A percentile compares a stretch with the other conserved stretches of the same genome.
phyloP scores from a whole-genome alignment of 2,888 invertebrate species.

The Catocala sponsa region DNA sequence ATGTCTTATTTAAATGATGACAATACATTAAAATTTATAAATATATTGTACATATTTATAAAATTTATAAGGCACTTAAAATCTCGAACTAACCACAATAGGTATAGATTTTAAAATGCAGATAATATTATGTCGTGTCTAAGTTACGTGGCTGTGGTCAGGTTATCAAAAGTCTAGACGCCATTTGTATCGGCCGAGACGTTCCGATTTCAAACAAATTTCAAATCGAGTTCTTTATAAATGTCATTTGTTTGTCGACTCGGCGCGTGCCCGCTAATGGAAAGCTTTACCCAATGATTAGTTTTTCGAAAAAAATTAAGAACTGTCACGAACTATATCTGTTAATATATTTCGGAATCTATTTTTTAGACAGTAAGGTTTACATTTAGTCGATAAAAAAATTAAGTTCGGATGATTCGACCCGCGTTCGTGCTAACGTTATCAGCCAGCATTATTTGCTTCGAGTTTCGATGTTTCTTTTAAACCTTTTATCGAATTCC shows the following conservation, averaged over 20 bases:
- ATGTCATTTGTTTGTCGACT: slow-evolving; percentile 83
- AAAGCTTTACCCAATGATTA: slow-evolving; percentile 77
- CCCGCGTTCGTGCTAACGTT: slow-evolving; percentile 68
- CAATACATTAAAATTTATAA: no score
- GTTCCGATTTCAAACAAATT: slow-evolving; percentile 79
- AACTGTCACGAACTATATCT: slow-evolving; percentile 64
- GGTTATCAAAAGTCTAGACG: slow-evolving; percentile 81
- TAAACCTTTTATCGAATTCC: slow-evolving; percentile 76
- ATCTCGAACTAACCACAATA: slow-evolving; percentile 19
- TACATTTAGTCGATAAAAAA: slow-evolving; percentile 39
- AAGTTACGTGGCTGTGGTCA: slow-evolving; percentile 41
- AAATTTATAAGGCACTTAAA: neutral
- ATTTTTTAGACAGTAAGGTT: slow-evolving; percentile 34
- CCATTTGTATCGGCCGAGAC: slow-evolving; percentile 77
- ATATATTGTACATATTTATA: neutral
- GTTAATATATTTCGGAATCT: slow-evolving; percentile 42
- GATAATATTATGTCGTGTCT: slow-evolving; percentile 34
- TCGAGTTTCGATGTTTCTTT: slow-evolving; percentile 77
- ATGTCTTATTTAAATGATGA: no score
- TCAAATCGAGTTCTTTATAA: slow-evolving; percentile 82
- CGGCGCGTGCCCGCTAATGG: slow-evolving; percentile 86
- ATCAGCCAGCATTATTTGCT: slow-evolving; percentile 80
- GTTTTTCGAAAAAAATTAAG: slow-evolving; percentile 70
- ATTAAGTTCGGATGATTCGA: slow-evolving; percentile 53
- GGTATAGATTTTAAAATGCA: slow-evolving; percentile 25